Percentiles rank a stretch among this genome's conserved stretches.
These are phyloP conservation scores for Aphis gossypii DNA, from an alignment of 1,140 invertebrate genomes.

Conservation along the genomic window DNA sequence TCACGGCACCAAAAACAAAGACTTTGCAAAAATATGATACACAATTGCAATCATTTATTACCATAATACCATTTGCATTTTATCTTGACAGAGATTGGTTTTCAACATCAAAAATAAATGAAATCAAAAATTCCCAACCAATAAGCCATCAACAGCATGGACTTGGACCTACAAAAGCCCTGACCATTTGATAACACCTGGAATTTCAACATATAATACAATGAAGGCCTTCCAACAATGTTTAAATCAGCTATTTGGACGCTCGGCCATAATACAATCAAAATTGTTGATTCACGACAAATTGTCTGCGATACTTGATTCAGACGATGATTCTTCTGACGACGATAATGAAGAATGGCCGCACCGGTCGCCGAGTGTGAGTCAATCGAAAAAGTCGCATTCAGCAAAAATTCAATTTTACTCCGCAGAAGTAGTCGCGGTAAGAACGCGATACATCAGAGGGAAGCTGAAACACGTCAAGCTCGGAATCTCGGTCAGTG, in stretches of 20 bases:
- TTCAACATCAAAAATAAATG: neutral
- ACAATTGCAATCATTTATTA: neutral
- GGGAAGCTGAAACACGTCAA: too few species aligned
- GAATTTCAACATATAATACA: neutral
- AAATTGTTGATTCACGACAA: too few species aligned
- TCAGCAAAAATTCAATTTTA: too few species aligned
- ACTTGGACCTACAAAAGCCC: constrained; percentile 12
- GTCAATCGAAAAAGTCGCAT: too few species aligned
- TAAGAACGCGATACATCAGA: too few species aligned
- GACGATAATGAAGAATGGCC: too few species aligned
- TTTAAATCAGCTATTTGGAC: neutral
- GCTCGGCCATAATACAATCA: too few species aligned
- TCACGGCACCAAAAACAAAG: neutral
- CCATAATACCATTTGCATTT: neutral
- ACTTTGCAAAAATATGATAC: neutral
- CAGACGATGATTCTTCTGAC: too few species aligned
- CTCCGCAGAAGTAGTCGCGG: too few species aligned
- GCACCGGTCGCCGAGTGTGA: too few species aligned
- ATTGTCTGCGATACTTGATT: too few species aligned
- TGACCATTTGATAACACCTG: neutral
- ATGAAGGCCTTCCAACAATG: constrained; percentile 17
- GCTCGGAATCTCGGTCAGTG: too few species aligned
- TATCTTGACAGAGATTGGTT: neutral
- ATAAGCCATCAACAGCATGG: neutral
- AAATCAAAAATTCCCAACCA: neutral